Conservation (phyloP, 2,113 vertebrate species). For the Pomatostomus ruficeps region DNA sequence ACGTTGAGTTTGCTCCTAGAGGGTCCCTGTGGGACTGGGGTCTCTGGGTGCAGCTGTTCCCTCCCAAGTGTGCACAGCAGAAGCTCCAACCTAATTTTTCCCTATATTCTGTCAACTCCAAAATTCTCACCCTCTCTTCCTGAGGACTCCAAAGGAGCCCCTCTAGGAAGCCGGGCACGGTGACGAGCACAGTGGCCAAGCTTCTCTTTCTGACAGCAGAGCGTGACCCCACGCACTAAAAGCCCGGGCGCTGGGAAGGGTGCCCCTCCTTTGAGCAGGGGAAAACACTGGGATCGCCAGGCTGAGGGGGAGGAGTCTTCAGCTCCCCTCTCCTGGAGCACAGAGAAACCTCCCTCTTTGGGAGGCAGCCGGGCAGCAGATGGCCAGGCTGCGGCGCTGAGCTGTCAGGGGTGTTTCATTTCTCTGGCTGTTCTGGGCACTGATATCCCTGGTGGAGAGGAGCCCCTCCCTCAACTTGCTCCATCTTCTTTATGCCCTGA, state of each 20-base stretch:
- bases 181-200: accelerated
- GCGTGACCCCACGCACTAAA: accelerated
- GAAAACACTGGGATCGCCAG: background rate
- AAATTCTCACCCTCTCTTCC: background rate
- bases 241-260: background rate
- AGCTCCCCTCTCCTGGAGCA: background rate
- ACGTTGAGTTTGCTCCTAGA: background rate
- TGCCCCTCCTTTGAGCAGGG: background rate
- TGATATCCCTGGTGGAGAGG: background rate
- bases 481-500: background rate
- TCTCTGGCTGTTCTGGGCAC: constrained; percentile 11
- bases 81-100: background rate
- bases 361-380: constrained; percentile 44
- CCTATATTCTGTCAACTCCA: background rate
- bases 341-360: background rate
- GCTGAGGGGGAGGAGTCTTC: background rate
- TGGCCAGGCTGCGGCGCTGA: background rate
- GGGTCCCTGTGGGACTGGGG: background rate
- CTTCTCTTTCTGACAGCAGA: background rate
- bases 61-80: background rate
- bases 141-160: background rate
- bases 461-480: constrained; percentile 14
- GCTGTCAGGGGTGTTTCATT: constrained; percentile 20
- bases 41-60: background rate
- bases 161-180: background rate